Evolutionary conservation across 2,888 invertebrate genomes (phyloP).

Genomic region (Diplolepis rosae): DNA sequence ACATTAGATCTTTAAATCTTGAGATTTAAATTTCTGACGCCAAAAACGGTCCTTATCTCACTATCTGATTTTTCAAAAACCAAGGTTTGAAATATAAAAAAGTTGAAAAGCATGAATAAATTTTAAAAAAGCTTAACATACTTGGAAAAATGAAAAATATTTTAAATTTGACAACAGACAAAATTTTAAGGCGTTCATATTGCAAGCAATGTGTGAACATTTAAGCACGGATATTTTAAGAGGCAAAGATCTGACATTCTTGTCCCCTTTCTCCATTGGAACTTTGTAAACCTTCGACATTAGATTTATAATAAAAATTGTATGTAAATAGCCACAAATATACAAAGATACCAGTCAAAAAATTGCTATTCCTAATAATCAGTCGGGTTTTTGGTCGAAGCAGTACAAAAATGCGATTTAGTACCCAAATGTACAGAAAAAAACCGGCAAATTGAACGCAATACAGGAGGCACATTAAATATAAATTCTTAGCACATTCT

Average conservation of each 20-base stretch:
- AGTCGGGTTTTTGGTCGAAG: constrained; percentile 20
- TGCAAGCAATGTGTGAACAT: too few species aligned
- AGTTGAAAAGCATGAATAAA: neutral
- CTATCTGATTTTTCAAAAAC: neutral
- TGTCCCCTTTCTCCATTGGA: neutral
- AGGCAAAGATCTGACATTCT: neutral
- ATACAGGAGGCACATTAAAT: constrained; percentile 59
- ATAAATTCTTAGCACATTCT: constrained; percentile 42
- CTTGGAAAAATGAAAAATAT: neutral
- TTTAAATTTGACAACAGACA: neutral
- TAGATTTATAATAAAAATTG: neutral
- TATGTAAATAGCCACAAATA: neutral
- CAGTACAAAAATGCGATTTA: neutral
- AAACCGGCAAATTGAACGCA: constrained; percentile 41
- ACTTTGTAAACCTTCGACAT: neutral
- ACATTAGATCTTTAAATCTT: neutral
- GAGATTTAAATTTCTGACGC: neutral
- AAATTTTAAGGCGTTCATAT: too few species aligned
- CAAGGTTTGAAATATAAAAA: too few species aligned
- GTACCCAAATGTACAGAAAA: neutral
- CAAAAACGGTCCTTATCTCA: neutral
- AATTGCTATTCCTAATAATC: constrained; percentile 15
- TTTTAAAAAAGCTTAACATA: neutral
- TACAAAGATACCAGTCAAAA: neutral
- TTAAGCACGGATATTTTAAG: too few species aligned